Percentiles rank a stretch among this genome's conserved stretches.
phyloP scores from a whole-genome alignment of 2,888 invertebrate genomes.

The Creontiades dilutus region DNA sequence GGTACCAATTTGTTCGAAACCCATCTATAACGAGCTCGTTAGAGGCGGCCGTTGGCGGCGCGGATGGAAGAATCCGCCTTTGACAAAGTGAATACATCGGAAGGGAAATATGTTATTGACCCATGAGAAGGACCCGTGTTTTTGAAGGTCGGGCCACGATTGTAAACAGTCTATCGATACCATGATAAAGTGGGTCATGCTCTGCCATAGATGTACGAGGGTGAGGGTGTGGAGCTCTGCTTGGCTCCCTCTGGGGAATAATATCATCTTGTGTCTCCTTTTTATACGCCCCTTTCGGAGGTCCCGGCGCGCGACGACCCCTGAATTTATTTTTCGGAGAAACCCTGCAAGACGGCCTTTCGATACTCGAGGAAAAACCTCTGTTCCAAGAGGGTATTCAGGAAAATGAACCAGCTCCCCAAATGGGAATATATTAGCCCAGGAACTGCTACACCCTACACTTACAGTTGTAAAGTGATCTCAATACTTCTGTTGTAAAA shows the following conservation, averaged over 20 bases:
- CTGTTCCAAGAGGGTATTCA: too few species aligned
- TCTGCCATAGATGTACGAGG: slow-evolving; percentile 26
- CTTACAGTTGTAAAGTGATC: too few species aligned
- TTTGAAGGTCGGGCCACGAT: slow-evolving; percentile 37
- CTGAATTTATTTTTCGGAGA: not conserved
- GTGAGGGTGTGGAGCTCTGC: not conserved
- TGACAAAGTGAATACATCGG: slow-evolving; percentile 32
- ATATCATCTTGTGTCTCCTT: slow-evolving; percentile 40
- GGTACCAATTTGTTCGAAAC: not conserved
- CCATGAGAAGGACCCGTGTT: slow-evolving; percentile 12
- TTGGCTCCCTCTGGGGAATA: slow-evolving; percentile 21
- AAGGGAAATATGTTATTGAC: slow-evolving; percentile 13
- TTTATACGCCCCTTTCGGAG: slow-evolving; percentile 20
- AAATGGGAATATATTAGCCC: too few species aligned
- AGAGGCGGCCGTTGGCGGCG: not conserved
- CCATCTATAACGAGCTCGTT: slow-evolving; percentile 32
- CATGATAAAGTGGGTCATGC: slow-evolving; percentile 43
- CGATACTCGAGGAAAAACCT: too few species aligned
- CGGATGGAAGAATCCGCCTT: not conserved
- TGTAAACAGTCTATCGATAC: slow-evolving; percentile 50
- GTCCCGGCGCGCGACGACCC: not conserved
- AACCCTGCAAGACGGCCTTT: not conserved
- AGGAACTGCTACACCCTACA: too few species aligned
- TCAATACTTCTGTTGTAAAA: too few species aligned
- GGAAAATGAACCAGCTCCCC: too few species aligned